phyloP scores from a whole-genome alignment of 1,140 invertebrate genomes.

The Drosophila obscura region DNA sequence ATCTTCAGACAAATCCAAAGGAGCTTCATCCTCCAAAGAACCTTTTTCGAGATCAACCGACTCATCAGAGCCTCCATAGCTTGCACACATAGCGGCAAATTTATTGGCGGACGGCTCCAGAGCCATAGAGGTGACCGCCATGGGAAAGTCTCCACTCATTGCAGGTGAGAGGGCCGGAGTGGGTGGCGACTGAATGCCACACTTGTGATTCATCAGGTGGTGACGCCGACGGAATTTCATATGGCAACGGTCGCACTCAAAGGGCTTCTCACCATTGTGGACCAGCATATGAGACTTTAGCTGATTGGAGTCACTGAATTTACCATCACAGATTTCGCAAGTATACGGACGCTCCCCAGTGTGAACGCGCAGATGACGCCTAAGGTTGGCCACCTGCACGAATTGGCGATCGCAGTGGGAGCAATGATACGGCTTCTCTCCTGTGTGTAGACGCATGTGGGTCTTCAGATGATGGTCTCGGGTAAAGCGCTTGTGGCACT shows the following conservation, averaged over 20 bases:
- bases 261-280: constrained; percentile 95
- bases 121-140: constrained; percentile 56
- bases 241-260: constrained; percentile 90
- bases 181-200: constrained; percentile 85
- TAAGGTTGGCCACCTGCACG: constrained; percentile 96
- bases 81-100: constrained; percentile 71
- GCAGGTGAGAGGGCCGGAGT: constrained; percentile 67
- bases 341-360: constrained; percentile 97
- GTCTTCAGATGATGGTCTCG: constrained; percentile 98
- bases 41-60: constrained; percentile 68
- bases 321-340: constrained; percentile 94
- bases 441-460: constrained; percentile 96
- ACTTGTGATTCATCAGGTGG: constrained; percentile 94
- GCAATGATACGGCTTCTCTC: constrained; percentile 96
- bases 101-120: constrained; percentile 58
- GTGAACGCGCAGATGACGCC: constrained; percentile 96
- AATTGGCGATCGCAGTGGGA: constrained; percentile 95
- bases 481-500: constrained; percentile 97
- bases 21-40: constrained; percentile 67
- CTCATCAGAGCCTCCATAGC: constrained; percentile 74
- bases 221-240: constrained; percentile 92
- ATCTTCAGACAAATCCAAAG: constrained; percentile 75
- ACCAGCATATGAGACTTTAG: constrained; percentile 95
- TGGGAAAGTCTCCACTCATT: constrained; percentile 66
- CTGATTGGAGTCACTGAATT: constrained; percentile 97